phyloP scores from a whole-genome alignment of 2,797 vertebrate genomes.

The Halcyon badia region DNA sequence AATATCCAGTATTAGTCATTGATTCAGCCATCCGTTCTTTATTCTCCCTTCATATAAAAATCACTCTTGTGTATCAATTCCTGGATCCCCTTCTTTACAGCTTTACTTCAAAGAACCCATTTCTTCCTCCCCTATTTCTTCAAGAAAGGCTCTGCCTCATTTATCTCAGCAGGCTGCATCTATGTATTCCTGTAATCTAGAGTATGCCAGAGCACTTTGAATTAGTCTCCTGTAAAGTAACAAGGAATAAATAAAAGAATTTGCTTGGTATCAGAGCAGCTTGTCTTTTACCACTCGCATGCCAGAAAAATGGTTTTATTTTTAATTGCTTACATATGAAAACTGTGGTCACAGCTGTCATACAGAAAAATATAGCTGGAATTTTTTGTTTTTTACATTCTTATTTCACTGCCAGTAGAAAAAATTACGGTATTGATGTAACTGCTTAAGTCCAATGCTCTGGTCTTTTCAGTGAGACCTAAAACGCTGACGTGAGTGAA shows the following conservation, averaged over 20 bases:
- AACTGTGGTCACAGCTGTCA: neutral
- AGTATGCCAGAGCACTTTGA: neutral
- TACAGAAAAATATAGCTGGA: neutral
- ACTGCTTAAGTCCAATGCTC: neutral
- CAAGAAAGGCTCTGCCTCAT: neutral
- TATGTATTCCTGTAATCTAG: neutral
- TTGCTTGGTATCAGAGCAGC: neutral
- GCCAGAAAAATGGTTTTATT: neutral
- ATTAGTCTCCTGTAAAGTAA: neutral
- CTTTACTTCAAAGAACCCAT: neutral
- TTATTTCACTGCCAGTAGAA: neutral
- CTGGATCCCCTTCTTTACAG: neutral
- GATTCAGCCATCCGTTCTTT: neutral
- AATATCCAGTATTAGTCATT: neutral
- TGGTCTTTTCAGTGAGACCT: neutral
- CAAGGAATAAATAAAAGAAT: neutral
- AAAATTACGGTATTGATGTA: neutral
- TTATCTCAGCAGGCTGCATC: neutral
- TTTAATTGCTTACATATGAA: neutral
- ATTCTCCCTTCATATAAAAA: neutral
- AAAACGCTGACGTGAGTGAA: neutral
- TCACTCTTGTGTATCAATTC: neutral
- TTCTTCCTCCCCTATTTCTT: too few species aligned
- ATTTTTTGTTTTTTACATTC: neutral
- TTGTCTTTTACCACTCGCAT: neutral